Base-by-base conservation (phyloP, 2,113 vertebrate genomes). In the Fulica atra region DNA sequence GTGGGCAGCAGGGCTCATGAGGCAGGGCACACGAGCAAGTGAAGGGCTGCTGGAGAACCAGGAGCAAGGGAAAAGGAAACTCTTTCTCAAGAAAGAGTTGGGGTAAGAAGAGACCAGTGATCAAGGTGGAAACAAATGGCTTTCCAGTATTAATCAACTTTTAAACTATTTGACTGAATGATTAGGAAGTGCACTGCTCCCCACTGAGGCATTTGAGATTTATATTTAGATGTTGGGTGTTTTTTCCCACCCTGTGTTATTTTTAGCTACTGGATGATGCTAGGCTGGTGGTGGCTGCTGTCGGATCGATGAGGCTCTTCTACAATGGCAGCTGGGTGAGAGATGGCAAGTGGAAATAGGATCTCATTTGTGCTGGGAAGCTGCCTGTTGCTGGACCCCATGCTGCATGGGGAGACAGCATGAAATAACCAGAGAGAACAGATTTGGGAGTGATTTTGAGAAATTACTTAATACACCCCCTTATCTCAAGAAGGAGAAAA, bases 131-230 rank as follows among this genome's bases (percentile, higher is more conserved):
- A 89, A 86, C 46, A 86, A 51, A 96, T 84, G 31, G 29, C 89
- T 96, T 95, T 97, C 85, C 70, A 96, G 80, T 66, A 71, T 80
- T 97, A 96, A 97, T 95, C 91, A 93, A 96, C 92, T 73, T 72
- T 84, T 87, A 93, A 94, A 76, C 48, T 79, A 70, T 87, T 66
- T 85, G 69, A 66, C 46, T 51, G 79, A 51, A 96, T 70, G 81
- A 91, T 96, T 92, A 93, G 92, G 91, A 97, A 97, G 88, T 85
- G 79, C 90, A 93, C 26, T 71, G 81, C 89, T 97, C 88, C 82
- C 95, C 74, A 48, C 51, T 63, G 84, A 96, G 31, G 73, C 83
- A 96, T 85, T 83, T 84, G 36, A 63, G 69, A 93, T 93, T 95
- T 96, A 94, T 96, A 95, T 96, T 94, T 92, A 95, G 92, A 95